Percentiles rank a stretch among this genome's conserved stretches.
phyloP scores from a whole-genome alignment of 2,113 vertebrate genomes.

The Grantiella picta region DNA sequence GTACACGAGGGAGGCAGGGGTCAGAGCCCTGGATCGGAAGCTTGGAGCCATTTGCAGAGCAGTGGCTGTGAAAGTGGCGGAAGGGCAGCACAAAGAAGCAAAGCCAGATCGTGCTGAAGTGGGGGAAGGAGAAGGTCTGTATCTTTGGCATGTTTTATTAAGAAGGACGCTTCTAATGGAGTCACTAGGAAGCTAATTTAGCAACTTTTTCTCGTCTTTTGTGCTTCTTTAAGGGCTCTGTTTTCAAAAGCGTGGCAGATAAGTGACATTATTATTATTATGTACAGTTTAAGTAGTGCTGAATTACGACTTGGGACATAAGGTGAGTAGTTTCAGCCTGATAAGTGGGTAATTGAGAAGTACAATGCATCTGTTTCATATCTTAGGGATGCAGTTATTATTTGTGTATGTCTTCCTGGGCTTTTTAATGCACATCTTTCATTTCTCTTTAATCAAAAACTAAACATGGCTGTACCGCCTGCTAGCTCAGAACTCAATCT shows the following conservation, averaged over 20 bases:
- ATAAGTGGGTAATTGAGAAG: background rate
- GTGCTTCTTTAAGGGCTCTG: background rate
- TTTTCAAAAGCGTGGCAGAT: background rate
- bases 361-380: background rate
- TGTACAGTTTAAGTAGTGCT: background rate
- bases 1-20: conserved; percentile 93
- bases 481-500: background rate
- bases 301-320: background rate
- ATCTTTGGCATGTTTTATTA: background rate
- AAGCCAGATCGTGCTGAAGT: conserved; percentile 67
- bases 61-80: conserved; percentile 93
- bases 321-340: background rate
- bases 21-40: conserved; percentile 93
- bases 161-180: background rate
- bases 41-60: conserved; percentile 92
- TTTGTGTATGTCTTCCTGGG: background rate
- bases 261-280: background rate
- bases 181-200: background rate
- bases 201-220: background rate
- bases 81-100: conserved; percentile 80
- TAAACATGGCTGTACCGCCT: background rate
- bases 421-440: background rate
- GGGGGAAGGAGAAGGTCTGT: conserved; percentile 73
- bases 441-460: background rate
- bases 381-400: background rate